Percentiles rank a stretch among this genome's conserved stretches.
Conservation (phyloP, 1,140 invertebrate genomes). For the Drosophila bifasciata region DNA sequence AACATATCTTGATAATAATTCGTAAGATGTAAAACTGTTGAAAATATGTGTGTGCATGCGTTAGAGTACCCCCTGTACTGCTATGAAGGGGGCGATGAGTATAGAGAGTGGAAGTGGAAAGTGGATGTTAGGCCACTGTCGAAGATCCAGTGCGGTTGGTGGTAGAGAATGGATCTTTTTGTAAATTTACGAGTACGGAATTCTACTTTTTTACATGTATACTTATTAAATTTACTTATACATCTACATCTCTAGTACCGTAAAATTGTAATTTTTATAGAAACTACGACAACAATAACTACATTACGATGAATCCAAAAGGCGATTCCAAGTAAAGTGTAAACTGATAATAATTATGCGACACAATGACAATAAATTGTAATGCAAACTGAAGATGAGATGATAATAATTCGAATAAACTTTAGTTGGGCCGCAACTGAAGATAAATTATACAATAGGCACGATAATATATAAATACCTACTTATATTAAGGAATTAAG, state of each 20-base stretch:
- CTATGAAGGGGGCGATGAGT: not conserved
- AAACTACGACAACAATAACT: conserved; percentile 49
- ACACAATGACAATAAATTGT: conserved; percentile 69
- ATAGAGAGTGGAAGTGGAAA: conserved; percentile 10
- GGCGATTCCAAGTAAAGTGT: conserved; percentile 54
- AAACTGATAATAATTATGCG: conserved; percentile 71
- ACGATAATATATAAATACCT: conserved; percentile 11
- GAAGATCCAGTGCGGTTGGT: conserved; percentile 1
- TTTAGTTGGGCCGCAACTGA: conserved; percentile 24
- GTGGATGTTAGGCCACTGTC: conserved; percentile 17
- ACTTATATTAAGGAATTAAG: conserved; percentile 26
- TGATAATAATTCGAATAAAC: conserved; percentile 27
- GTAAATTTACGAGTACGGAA: conserved; percentile 70
- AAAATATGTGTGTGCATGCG: conserved; percentile 58
- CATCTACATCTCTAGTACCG: conserved; percentile 57
- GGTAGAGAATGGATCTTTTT: conserved; percentile 43
- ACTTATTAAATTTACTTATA: conserved; percentile 69
- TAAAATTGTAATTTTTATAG: conserved; percentile 76
- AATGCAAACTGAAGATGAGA: conserved; percentile 38
- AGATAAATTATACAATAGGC: conserved; percentile 65
- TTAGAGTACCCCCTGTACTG: conserved; percentile 36
- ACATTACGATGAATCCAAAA: conserved; percentile 15
- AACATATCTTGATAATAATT: conserved; percentile 83
- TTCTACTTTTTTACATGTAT: conserved; percentile 75
- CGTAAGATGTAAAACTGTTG: conserved; percentile 74